Percentiles rank a stretch among this genome's conserved stretches.
Evolutionary conservation across 2,888 invertebrate genomes (phyloP).

Genomic region (Siphonodentalium dalli): DNA sequence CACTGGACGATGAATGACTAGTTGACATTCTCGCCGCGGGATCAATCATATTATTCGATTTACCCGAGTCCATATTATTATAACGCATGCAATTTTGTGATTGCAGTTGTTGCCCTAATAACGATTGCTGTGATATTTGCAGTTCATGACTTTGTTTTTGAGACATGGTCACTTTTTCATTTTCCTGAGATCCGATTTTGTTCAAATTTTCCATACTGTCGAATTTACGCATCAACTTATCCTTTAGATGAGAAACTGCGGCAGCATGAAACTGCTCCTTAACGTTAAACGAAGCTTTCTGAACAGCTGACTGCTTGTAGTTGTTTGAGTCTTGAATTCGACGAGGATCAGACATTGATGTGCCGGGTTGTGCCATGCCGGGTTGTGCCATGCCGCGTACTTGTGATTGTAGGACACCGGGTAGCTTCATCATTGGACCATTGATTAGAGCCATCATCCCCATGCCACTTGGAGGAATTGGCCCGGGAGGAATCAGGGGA

Average conservation of each 20-base stretch:
- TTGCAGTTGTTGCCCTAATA: background rate
- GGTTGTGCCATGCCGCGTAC: too few species aligned
- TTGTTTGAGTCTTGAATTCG: background rate
- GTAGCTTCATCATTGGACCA: too few species aligned
- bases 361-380: too few species aligned
- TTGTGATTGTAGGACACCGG: background rate
- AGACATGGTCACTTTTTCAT: background rate
- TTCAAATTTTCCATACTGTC: slow-evolving; percentile 47
- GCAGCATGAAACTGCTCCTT: slow-evolving; percentile 37
- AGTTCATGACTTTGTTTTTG: background rate
- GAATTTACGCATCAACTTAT: slow-evolving; percentile 47
- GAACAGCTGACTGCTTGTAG: background rate
- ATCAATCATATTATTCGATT: too few species aligned
- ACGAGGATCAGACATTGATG: background rate
- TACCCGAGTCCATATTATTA: too few species aligned
- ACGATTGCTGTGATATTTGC: background rate
- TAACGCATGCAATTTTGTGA: background rate
- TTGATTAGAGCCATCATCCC: too few species aligned
- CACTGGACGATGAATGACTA: too few species aligned
- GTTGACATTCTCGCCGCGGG: too few species aligned
- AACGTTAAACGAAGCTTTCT: slow-evolving; percentile 7
- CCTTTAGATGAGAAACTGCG: slow-evolving; percentile 46
- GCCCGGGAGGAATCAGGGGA: too few species aligned
- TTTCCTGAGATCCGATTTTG: slow-evolving; percentile 26
- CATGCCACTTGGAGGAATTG: too few species aligned